Base-by-base conservation (phyloP, 2,888 invertebrate genomes). In the Tolmerus cingulatus region DNA sequence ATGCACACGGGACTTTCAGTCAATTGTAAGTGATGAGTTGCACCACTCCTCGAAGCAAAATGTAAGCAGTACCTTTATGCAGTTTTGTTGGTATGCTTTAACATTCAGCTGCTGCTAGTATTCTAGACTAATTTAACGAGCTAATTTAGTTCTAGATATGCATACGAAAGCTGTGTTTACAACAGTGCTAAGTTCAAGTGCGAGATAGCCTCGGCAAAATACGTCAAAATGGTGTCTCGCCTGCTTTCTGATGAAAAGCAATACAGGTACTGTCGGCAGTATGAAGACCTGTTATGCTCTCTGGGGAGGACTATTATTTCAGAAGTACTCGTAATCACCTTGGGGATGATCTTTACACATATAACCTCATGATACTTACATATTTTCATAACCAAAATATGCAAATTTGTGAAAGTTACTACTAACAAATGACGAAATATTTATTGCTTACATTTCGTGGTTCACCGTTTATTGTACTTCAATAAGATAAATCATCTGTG, bases 161-260 rank as follows among this genome's bases (percentile, higher is more conserved):
- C 92, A 40, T 93, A 92, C 85, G 92, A 93, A 89, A 91, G 91
- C 55, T 93, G 92, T 90, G 91, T 93, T 87, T 91, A 91, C 89
- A 93, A 92, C 37, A 92, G 92, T 77, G 92, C 93, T 5, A 88
- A 86, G 86, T 92, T 91, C 89, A 93, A 93, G 88, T 93, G 92
- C 89, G 91, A 92, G 87, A 90, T 90, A 57, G 90, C 91, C 81
- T 92, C 92, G 82, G 92, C 92, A 0, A 90, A 90, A 86, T 93
- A 92, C 78, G 92, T 92, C 40, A 90, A 91, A 19, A 91, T 91
- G 84, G 91, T 92, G 40, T 92, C 92, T n/a, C 91, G 91, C 90
- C 91, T 92, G 90, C 87, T 92, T 51, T 91, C 93, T 1, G 91
- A 92, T 81, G 93, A 92, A 88, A 91, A 91, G 79, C 92, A 92